These are phyloP conservation scores for Gymnosoma rotundatum DNA, from an alignment of 2,888 invertebrate genomes.

Conservation along the genomic window DNA sequence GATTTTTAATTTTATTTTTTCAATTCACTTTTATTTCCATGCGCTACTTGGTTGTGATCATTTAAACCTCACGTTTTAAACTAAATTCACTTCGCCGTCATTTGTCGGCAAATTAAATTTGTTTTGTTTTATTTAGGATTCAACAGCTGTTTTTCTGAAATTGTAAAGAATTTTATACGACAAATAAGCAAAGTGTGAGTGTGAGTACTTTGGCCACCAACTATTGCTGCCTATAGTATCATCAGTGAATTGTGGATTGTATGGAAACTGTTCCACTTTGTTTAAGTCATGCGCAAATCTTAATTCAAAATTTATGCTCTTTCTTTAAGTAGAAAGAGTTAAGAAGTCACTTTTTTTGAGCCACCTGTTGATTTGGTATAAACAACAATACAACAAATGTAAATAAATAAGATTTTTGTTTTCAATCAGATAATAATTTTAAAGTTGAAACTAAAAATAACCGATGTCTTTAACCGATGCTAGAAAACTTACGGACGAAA, in stretches of 20 bases:
- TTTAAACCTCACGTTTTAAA: slow-evolving; percentile 52
- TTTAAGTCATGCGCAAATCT: slow-evolving; percentile 21
- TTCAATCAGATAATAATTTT: neutral
- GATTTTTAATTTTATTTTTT: neutral
- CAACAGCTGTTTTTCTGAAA: slow-evolving; percentile 10
- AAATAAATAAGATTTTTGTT: neutral
- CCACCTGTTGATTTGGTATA: slow-evolving; percentile 52
- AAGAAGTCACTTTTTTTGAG: slow-evolving; percentile 9
- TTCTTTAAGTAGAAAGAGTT: neutral
- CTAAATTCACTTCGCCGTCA: slow-evolving; percentile 36
- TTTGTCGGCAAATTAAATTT: slow-evolving; percentile 11
- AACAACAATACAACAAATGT: neutral
- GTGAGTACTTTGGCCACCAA: neutral
- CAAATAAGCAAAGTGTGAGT: too few relatives aligned
- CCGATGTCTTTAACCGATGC: too few relatives aligned
- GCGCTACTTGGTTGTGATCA: slow-evolving; percentile 61
- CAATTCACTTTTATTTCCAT: neutral
- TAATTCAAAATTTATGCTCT: neutral
- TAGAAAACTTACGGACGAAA: too few relatives aligned
- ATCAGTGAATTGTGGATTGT: slow-evolving; percentile 65
- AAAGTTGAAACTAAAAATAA: neutral
- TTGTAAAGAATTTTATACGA: slow-evolving; percentile 3
- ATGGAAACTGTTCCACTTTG: neutral
- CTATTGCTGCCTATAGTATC: slow-evolving; percentile 37
- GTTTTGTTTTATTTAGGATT: neutral